Evolutionary conservation across 2,888 invertebrate genomes (phyloP).

Genomic region (Trachelus iudaicus): DNA sequence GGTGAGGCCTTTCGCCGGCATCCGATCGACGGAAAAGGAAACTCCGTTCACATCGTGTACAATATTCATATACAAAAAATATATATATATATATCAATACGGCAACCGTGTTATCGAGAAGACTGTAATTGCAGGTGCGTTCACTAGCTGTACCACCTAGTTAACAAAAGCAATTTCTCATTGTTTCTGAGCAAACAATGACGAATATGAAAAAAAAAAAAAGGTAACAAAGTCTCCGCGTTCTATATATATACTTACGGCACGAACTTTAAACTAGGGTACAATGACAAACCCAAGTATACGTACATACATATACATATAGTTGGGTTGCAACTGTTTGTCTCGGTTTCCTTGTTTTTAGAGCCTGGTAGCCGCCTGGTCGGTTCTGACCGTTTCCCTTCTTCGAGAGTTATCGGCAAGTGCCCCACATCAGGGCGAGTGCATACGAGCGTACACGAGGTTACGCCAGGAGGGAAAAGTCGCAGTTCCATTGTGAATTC

Average conservation of each 20-base stretch:
- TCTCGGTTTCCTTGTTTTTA: background rate
- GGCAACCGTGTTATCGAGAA: background rate
- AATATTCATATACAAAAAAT: background rate
- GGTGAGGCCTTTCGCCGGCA: background rate
- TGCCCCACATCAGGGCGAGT: background rate
- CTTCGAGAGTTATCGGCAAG: background rate
- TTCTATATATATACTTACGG: background rate
- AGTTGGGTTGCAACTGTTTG: background rate
- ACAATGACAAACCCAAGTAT: constrained; percentile 10
- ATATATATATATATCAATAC: background rate
- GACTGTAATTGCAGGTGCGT: background rate
- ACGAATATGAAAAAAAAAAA: background rate
- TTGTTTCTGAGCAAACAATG: background rate
- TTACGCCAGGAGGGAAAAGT: background rate
- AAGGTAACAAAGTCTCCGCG: background rate
- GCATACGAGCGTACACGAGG: background rate
- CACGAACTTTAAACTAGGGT: constrained; percentile 18
- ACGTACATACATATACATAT: background rate
- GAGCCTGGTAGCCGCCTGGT: background rate
- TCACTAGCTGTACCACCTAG: background rate
- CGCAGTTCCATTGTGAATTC: background rate
- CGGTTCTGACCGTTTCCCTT: background rate
- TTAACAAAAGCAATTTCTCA: background rate
- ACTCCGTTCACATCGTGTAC: background rate
- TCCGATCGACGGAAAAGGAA: background rate